Evolutionary conservation across 2,797 vertebrate species (phyloP).

Genomic region (Melanitta fusca): DNA sequence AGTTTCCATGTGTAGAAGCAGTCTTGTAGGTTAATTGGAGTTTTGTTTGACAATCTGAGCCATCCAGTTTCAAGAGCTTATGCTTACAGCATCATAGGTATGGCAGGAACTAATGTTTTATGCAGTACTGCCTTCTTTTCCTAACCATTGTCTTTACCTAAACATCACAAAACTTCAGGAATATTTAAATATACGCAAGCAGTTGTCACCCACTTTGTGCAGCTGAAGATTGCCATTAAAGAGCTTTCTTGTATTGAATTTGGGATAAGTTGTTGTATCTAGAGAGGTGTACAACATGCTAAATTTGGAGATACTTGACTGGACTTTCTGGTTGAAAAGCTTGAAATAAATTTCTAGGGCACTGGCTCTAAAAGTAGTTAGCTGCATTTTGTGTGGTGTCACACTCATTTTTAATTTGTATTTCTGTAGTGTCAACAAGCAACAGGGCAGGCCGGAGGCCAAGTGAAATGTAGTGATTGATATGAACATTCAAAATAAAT

Average conservation of each 20-base stretch:
- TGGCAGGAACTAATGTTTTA: not conserved
- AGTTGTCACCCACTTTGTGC: not conserved
- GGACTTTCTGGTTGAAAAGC: not conserved
- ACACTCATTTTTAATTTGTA: not conserved
- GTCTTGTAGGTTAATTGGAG: not conserved
- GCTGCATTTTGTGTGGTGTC: not conserved
- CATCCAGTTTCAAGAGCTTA: not conserved
- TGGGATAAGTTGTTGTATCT: not conserved
- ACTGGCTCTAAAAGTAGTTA: not conserved
- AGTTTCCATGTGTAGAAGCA: not conserved
- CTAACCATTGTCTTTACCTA: not conserved
- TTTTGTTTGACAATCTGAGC: not conserved
- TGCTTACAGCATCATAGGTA: not conserved
- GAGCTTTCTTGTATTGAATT: not conserved
- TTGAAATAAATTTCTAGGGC: not conserved
- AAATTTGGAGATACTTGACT: not conserved
- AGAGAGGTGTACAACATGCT: too few species aligned
- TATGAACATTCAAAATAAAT: not conserved
- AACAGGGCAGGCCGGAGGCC: not conserved
- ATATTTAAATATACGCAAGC: not conserved
- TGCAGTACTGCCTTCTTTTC: not conserved
- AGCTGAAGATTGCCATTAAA: not conserved
- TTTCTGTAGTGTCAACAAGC: not conserved
- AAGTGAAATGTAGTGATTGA: not conserved
- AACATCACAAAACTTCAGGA: not conserved